Evolutionary conservation across 2,797 vertebrate species (phyloP).

Genomic region (Tapirus indicus): DNA sequence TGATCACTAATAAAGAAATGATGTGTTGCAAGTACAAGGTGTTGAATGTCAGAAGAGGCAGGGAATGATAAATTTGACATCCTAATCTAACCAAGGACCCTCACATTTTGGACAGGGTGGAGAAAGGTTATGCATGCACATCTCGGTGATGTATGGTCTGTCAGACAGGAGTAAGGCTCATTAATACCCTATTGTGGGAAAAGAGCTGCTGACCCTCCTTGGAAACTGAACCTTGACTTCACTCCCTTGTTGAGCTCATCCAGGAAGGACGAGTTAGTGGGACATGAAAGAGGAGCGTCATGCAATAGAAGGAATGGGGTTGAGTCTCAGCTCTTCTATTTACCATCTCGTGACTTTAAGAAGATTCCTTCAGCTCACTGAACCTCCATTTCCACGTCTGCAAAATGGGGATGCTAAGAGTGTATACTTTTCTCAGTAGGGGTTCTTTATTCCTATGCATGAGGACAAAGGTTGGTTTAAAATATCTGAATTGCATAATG

Average conservation of each 20-base stretch:
- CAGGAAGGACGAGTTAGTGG: neutral
- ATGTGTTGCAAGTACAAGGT: neutral
- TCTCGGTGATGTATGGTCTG: neutral
- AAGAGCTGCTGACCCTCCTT: neutral
- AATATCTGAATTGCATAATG: neutral
- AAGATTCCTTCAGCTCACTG: neutral
- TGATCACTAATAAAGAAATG: conserved; percentile 71
- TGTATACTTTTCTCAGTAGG: neutral
- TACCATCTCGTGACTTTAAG: neutral
- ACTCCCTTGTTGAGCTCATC: neutral
- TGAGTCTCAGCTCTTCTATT: neutral
- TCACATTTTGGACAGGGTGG: neutral
- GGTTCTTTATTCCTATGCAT: neutral
- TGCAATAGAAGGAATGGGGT: neutral
- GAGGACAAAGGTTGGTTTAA: neutral
- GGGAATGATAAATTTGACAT: neutral
- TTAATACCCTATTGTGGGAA: neutral
- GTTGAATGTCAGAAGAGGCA: neutral
- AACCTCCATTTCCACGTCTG: neutral
- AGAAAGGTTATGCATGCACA: neutral
- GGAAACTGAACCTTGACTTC: neutral
- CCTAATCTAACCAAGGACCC: conserved; percentile 29
- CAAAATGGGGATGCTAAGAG: neutral
- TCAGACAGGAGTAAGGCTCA: neutral
- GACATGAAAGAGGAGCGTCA: fast-evolving